Conservation (phyloP, 2,797 vertebrate genomes). For the Apogon talboti region DNA sequence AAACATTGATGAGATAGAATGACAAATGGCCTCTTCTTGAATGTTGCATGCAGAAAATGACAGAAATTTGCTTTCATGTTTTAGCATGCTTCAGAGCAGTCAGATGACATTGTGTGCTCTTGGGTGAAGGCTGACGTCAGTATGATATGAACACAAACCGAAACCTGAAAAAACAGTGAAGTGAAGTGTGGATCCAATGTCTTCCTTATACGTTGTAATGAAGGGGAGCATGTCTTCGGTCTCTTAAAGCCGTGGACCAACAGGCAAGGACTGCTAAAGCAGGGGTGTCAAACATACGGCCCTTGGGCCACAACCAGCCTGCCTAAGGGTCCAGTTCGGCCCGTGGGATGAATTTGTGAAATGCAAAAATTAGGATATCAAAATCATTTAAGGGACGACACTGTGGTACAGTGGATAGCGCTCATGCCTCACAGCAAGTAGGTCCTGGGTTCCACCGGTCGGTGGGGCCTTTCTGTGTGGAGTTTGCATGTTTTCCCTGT, state of each 20-base stretch:
- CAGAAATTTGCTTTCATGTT: slow-evolving; percentile 49
- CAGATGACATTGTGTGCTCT: slow-evolving; percentile 42
- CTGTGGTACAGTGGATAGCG: too few species aligned
- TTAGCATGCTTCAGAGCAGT: slow-evolving; percentile 52
- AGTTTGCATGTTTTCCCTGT: too few species aligned
- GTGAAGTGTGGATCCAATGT: neutral
- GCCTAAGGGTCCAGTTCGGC: too few species aligned
- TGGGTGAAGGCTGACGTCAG: slow-evolving; percentile 42
- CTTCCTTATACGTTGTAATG: neutral
- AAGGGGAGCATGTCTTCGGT: slow-evolving; percentile 1
- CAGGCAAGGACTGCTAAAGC: too few species aligned
- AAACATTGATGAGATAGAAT: slow-evolving; percentile 69
- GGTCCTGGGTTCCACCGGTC: too few species aligned
- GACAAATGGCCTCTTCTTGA: slow-evolving; percentile 67
- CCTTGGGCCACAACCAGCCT: too few species aligned
- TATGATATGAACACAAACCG: neutral
- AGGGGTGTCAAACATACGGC: too few species aligned
- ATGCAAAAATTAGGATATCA: too few species aligned
- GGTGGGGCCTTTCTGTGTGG: too few species aligned
- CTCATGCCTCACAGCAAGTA: too few species aligned
- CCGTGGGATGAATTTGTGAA: too few species aligned
- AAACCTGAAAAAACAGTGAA: neutral
- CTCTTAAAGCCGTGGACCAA: neutral
- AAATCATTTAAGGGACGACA: too few species aligned
- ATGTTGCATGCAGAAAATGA: slow-evolving; percentile 69